Evolutionary conservation across 1,140 invertebrate species (phyloP).

Genomic region (Drosophila nigromelanica): DNA sequence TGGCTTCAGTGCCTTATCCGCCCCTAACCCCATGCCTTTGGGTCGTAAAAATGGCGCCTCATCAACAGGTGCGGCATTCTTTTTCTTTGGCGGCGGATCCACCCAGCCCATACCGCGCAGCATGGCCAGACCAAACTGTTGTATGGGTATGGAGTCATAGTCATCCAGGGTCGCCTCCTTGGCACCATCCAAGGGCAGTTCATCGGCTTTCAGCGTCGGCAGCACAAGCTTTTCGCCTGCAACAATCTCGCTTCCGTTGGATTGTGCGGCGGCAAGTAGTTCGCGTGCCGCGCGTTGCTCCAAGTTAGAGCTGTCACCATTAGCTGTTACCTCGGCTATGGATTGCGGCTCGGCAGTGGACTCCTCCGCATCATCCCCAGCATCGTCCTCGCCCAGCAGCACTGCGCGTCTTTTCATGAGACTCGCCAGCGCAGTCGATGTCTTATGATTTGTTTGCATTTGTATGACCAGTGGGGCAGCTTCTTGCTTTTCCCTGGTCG

Average conservation of each 20-base stretch:
- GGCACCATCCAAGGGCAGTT: slow-evolving; percentile 85
- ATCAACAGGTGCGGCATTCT: slow-evolving; percentile 87
- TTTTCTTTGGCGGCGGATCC: slow-evolving; percentile 85
- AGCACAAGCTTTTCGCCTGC: slow-evolving; percentile 84
- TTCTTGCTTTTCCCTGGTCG: slow-evolving; percentile 85
- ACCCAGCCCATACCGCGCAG: slow-evolving; percentile 97
- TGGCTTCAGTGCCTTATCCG: slow-evolving; percentile 87
- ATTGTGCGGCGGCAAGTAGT: slow-evolving; percentile 67
- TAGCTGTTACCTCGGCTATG: slow-evolving; percentile 67
- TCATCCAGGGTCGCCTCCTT: slow-evolving; percentile 92
- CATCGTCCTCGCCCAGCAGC: slow-evolving; percentile 70
- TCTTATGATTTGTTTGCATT: slow-evolving; percentile 85
- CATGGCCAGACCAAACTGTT: slow-evolving; percentile 95
- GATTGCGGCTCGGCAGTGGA: slow-evolving; percentile 38
- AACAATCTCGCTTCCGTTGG: slow-evolving; percentile 78
- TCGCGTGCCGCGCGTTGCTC: slow-evolving; percentile 86
- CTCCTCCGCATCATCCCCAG: slow-evolving; percentile 33
- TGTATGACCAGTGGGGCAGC: slow-evolving; percentile 87
- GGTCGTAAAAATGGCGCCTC: slow-evolving; percentile 86
- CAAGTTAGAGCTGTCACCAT: slow-evolving; percentile 79
- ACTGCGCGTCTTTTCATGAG: slow-evolving; percentile 71
- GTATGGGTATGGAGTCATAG: slow-evolving; percentile 95
- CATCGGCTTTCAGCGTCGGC: slow-evolving; percentile 84
- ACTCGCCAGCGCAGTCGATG: slow-evolving; percentile 85
- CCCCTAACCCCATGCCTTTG: slow-evolving; percentile 96